Conservation (phyloP, 2,797 vertebrate genomes). For the Rhinogobio ventralis region DNA sequence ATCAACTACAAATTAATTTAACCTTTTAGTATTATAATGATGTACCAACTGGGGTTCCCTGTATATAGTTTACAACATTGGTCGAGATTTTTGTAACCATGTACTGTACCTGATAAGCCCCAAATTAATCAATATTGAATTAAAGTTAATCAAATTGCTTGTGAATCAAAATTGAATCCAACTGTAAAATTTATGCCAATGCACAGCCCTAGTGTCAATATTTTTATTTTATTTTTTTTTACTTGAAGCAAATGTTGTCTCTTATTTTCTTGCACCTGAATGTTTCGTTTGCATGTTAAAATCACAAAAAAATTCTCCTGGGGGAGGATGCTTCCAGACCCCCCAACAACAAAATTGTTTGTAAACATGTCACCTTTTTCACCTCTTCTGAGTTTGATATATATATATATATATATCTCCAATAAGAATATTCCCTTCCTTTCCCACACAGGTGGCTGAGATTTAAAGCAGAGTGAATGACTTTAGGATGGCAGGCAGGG, state of each 20-base stretch:
- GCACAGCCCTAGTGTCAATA: neutral
- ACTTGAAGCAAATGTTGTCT: neutral
- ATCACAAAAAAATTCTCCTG: neutral
- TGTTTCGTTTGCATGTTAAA: neutral
- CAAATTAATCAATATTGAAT: no score
- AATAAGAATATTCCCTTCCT: neutral
- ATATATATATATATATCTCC: no score
- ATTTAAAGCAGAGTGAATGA: constrained; percentile 8
- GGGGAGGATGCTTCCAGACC: neutral
- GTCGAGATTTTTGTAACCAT: neutral
- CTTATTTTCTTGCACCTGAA: neutral
- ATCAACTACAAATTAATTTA: no score
- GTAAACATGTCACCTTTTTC: no score
- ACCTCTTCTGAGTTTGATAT: neutral
- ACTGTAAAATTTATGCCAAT: neutral
- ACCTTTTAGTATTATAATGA: no score
- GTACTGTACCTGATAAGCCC: neutral
- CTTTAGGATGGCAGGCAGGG: constrained; percentile 15
- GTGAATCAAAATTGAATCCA: neutral
- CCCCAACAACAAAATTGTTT: neutral
- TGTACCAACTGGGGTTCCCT: no score
- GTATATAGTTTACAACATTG: no score
- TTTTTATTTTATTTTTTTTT: neutral
- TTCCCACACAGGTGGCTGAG: constrained; percentile 24
- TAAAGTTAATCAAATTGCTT: no score